Evolutionary conservation across 2,113 vertebrate species (phyloP), one percentile per base, ranked within the genome.

Genomic region (Pantherophis guttatus): DNA sequence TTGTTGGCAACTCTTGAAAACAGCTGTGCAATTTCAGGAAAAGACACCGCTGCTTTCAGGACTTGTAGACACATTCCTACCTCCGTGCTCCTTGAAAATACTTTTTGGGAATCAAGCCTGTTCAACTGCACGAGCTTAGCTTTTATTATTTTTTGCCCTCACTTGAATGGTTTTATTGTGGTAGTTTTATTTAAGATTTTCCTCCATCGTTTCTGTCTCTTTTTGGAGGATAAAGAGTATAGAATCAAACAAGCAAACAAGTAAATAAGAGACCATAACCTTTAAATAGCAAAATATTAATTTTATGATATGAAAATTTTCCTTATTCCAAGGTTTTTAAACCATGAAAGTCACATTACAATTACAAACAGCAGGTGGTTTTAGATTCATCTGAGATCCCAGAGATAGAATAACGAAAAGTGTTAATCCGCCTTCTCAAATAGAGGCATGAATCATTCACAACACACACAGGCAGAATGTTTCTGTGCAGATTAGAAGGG

Each of bases 261-360:
- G 8, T 21, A 94, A 95, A 96, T 54, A 94, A 50, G 95, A 96
- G 95, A 95, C 94, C 94, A 93, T 81, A 89, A 93, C 93, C 93
- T 86, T 93, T 52, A 92, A 95, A 91, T 96, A 96, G 23, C 94
- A 95, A 97, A 96, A 96, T 96, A 96, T n/a, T 92, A 91, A 44
- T 96, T 97, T 96, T 96, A 97, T 96, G 90, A 88, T 93, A 21
- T 95, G 94, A 95, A 96, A 96, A 94, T 89, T 52, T 88, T 0
- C 92, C 88, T 94, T 94, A 92, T 94, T 94, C 91, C 95, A 90
- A 96, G 90, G 81, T 93, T n/a, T 90, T 94, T 92, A 95, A 95
- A 88, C 90, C 95, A 70, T 33, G 53, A 95, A 91, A 96, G 24
- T 95, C 44, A 90, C 24, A 94, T 7, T 94, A 93, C 52, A 94